Conservation (phyloP, 2,113 vertebrate genomes). For the Heteronetta atricapilla region DNA sequence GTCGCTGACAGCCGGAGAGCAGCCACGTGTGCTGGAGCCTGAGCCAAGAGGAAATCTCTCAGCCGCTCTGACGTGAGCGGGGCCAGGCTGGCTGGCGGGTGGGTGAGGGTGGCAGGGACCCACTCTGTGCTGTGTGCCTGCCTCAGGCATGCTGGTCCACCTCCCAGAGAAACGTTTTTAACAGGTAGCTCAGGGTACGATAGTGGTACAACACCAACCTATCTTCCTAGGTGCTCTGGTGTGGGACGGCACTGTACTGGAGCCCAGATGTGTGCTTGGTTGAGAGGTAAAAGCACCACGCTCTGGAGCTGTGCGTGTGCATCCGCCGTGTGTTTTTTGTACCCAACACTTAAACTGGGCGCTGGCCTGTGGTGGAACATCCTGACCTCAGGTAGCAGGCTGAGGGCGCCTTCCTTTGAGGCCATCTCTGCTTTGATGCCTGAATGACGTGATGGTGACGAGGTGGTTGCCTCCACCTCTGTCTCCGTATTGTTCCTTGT, state of each 20-base stretch:
- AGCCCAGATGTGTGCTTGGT: background rate
- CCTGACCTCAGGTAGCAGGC: background rate
- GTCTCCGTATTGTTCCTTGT: background rate
- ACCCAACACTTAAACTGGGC: background rate
- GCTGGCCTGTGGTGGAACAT: background rate
- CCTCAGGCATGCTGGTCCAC: background rate
- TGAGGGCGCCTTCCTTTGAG: background rate
- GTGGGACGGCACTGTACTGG: background rate
- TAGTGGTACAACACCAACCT: background rate
- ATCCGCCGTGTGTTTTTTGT: background rate
- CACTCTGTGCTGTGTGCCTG: background rate
- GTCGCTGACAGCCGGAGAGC: background rate
- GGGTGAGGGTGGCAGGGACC: background rate
- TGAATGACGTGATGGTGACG: background rate
- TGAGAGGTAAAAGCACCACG: background rate
- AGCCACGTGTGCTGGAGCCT: accelerated
- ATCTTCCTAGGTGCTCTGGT: background rate
- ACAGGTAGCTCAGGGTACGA: accelerated
- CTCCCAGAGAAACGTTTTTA: accelerated
- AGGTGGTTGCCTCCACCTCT: background rate
- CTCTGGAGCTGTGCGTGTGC: background rate
- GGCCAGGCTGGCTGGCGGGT: background rate
- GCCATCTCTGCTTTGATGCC: background rate
- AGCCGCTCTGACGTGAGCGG: accelerated
- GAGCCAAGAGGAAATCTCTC: slow-evolving; percentile 44